Base-by-base conservation (phyloP, 1,140 invertebrate genomes). In the Berghia stephanieae region DNA sequence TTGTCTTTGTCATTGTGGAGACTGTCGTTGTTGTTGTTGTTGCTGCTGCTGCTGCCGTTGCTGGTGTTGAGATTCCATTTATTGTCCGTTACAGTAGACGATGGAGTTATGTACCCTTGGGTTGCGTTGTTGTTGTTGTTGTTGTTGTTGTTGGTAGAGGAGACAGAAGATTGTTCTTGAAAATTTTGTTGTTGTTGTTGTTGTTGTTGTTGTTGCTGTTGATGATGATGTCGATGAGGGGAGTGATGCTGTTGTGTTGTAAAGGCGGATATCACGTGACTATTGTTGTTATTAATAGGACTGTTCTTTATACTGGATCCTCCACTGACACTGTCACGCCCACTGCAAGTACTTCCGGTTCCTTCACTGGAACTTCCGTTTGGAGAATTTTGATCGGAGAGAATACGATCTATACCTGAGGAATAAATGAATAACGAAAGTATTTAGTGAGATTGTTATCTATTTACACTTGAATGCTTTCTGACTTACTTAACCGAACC, bases 391-490 rank as follows among this genome's bases (percentile, higher is more conserved):
- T 69, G 43, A 4, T 81, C 81, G 38, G 83, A 83, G 27, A 86
- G 52, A 46, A 86, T 84, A 27, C 83, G 69, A 43, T 86, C 86
- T 21, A 86, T 86, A 27, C 85, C 86, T 86, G 77, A 31, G 79
- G 77, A 43, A 70, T 74, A 74, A 24, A 57, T 34, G 57, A 31
- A 63, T n/a, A 49, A 13, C 46, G n/a, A 49, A 10, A 10, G 46
- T 49, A 49, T 49, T 10, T 49, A 10, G 10, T 10, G 10, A 73
- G 4, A 36, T 3, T 13, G 21, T 31, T 52, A 8, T 49, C 69
- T 34, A n/a, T 72, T 31, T 55, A n/a, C 69, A 49, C 43, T 34
- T 27, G 46, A 43, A 40, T 31, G 13, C 69, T 72, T 46, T 72
- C 44, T 52, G n/a, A 49, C 69, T 72, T 21, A 4, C 44, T 72